These are phyloP conservation scores for Tachyglossus aculeatus DNA, from an alignment of 2,797 vertebrate species.

Conservation along the genomic window DNA sequence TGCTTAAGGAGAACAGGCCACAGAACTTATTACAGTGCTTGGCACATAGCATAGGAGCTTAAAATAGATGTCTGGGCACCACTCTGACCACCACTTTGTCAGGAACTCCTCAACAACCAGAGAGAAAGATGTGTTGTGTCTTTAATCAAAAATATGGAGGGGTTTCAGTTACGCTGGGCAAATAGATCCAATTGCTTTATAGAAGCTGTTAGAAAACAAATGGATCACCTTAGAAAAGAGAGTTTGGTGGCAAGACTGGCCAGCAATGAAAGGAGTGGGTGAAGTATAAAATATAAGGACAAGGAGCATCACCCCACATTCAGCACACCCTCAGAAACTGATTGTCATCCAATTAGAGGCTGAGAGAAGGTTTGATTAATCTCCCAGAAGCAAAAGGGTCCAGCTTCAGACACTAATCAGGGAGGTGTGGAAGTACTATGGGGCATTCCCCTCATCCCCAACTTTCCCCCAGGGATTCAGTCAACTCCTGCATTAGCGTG, in stretches of 20 bases:
- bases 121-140: conserved; percentile 60
- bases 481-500: conserved; percentile 54
- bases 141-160: conserved; percentile 64
- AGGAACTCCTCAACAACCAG: conserved; percentile 66
- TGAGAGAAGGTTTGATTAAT: conserved; percentile 78
- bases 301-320: conserved; percentile 48
- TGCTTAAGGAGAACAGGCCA: too few relatives aligned
- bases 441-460: too few relatives aligned
- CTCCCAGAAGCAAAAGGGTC: conserved; percentile 67
- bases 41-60: too few relatives aligned
- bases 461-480: conserved; percentile 60
- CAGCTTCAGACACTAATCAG: conserved; percentile 66
- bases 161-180: conserved; percentile 57
- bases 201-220: conserved; percentile 60
- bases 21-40: too few relatives aligned
- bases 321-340: conserved; percentile 65
- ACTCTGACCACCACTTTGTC: conserved; percentile 64
- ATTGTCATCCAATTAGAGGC: conserved; percentile 80
- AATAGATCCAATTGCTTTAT: conserved; percentile 69
- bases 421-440: conserved; percentile 66
- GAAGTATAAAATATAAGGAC: conserved; percentile 48
- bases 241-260: not conserved
- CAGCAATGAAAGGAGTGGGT: conserved; percentile 58
- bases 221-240: conserved; percentile 45
- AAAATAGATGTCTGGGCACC: conserved; percentile 62